phyloP scores from a whole-genome alignment of 2,113 vertebrate species.

The Engraulis encrasicolus region DNA sequence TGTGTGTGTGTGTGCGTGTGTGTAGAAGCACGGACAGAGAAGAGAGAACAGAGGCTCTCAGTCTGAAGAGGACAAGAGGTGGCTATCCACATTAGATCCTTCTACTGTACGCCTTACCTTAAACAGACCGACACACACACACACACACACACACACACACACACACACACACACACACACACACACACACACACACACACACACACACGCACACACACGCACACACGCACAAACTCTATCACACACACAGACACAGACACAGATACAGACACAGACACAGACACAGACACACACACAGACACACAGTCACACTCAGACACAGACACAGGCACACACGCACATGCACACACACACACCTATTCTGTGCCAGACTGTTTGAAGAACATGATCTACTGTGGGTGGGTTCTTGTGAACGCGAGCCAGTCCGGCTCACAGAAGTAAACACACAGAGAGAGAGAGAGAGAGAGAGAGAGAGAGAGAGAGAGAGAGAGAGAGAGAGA shows the following conservation, averaged over 20 bases:
- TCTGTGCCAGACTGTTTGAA: too few relatives aligned
- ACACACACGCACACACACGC: conserved; percentile 27
- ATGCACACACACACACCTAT: neutral
- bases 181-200: neutral
- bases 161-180: neutral
- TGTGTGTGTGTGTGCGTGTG: too few relatives aligned
- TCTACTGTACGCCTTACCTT: neutral
- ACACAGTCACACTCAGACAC: neutral
- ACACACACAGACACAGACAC: too few relatives aligned
- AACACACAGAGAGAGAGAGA: too few relatives aligned
- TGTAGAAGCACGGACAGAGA: too few relatives aligned
- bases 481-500: too few relatives aligned
- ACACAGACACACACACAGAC: neutral
- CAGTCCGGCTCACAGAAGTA: too few relatives aligned
- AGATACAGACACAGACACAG: too few relatives aligned
- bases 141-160: neutral
- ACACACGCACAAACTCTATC: conserved; percentile 7
- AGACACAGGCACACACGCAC: neutral
- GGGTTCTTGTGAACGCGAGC: too few relatives aligned
- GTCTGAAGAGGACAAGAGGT: neutral
- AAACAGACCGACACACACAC: neutral
- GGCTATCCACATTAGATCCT: neutral
- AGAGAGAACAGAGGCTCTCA: neutral
- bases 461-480: too few relatives aligned
- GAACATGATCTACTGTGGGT: too few relatives aligned